phyloP scores from a whole-genome alignment of 2,113 vertebrate species.

The Neolamprologus sp. region DNA sequence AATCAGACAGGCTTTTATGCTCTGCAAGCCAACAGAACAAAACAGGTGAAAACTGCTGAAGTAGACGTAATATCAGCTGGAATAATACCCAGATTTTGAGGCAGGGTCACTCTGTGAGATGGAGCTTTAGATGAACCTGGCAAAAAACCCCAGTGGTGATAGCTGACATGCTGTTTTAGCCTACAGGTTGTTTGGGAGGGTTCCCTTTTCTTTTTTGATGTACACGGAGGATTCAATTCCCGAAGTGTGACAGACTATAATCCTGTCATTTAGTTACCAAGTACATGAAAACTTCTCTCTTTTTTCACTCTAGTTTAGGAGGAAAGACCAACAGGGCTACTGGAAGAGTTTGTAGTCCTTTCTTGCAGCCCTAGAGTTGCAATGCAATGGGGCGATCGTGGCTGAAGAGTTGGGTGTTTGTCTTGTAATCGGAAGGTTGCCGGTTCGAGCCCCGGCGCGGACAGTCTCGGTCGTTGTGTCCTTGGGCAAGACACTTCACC shows the following conservation, averaged over 20 bases:
- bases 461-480: too few relatives aligned
- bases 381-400: too few relatives aligned
- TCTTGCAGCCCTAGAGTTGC: background rate
- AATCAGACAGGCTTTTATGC: background rate
- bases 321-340: background rate
- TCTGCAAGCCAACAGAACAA: background rate
- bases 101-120: background rate
- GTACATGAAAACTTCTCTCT: background rate
- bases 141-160: rapidly evolving
- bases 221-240: background rate
- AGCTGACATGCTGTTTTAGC: background rate
- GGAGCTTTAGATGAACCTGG: background rate
- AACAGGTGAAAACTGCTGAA: background rate
- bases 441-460: rapidly evolving
- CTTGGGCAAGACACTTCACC: too few relatives aligned
- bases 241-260: background rate
- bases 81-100: background rate
- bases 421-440: too few relatives aligned
- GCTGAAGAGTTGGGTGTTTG: too few relatives aligned
- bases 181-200: background rate
- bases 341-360: background rate
- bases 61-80: background rate
- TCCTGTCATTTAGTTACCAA: background rate
- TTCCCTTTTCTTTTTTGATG: background rate
- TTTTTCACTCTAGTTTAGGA: background rate